These are phyloP conservation scores for Dryoscopus gambensis DNA, from an alignment of 2,113 vertebrate species.

Conservation along the genomic window DNA sequence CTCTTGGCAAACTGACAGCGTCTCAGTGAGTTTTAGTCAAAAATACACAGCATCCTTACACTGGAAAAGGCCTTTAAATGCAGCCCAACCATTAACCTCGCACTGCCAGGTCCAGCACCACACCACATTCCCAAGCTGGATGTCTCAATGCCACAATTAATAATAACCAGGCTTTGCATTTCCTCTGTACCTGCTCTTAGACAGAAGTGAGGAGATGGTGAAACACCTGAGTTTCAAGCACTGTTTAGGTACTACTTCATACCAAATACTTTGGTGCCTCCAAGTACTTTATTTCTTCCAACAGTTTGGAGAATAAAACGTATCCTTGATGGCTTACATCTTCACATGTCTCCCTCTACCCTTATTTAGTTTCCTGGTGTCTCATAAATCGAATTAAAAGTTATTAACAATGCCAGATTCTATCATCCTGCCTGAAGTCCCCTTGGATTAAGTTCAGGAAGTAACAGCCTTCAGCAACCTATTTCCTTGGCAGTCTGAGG, in stretches of 20 bases:
- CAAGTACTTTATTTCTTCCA: not conserved
- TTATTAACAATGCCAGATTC: not conserved
- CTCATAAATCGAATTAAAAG: not conserved
- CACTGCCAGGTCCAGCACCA: not conserved
- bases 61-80: not conserved
- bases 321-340: not conserved
- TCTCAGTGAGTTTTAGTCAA: not conserved
- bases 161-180: not conserved
- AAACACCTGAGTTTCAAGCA: not conserved
- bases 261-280: rapidly evolving
- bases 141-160: not conserved
- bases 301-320: not conserved
- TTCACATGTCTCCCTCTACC: not conserved
- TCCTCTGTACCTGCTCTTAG: not conserved
- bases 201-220: rapidly evolving
- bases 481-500: not conserved
- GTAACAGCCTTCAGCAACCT: not conserved
- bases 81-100: not conserved
- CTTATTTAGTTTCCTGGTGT: not conserved
- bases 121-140: not conserved
- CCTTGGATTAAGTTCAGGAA: not conserved
- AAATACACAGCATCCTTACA: too few species aligned
- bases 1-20: rapidly evolving
- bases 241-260: not conserved
- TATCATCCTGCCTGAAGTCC: not conserved